A percentile compares a stretch with the other conserved stretches of the same genome.
Evolutionary conservation across 2,113 vertebrate genomes (phyloP).

Genomic region (Penelope pileata): DNA sequence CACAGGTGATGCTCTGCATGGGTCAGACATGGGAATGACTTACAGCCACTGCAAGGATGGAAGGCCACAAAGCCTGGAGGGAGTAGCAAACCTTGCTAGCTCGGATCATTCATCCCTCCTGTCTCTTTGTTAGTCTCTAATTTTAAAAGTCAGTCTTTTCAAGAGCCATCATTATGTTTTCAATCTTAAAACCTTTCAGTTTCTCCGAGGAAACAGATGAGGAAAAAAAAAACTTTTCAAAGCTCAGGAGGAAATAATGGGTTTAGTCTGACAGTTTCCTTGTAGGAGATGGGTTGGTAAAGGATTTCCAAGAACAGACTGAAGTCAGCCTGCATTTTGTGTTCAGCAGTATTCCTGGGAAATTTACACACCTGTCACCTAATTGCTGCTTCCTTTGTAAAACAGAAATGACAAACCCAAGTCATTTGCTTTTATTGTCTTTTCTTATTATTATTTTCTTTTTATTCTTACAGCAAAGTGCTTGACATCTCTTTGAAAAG

Average conservation of each 20-base stretch:
- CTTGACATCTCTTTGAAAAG: neutral
- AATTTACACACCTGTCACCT: conserved; percentile 39
- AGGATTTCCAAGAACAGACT: conserved; percentile 5
- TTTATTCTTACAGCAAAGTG: neutral
- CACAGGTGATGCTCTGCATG: rapidly evolving
- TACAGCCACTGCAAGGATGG: neutral
- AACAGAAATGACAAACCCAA: conserved; percentile 3
- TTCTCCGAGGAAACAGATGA: neutral
- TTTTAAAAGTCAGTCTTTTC: neutral
- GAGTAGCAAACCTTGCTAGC: neutral
- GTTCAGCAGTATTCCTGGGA: neutral
- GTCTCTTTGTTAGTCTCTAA: neutral
- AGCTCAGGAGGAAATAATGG: neutral
- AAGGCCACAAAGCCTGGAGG: neutral
- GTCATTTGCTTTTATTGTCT: neutral
- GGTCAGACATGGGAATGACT: neutral
- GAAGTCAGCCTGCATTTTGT: neutral
- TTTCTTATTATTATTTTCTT: neutral
- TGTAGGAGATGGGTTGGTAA: neutral
- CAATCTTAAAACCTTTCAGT: neutral
- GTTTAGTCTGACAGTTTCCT: neutral
- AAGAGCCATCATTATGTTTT: conserved; percentile 24
- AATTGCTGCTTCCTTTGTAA: neutral
- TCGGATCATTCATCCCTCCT: neutral
- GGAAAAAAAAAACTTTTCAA: neutral